Conservation (phyloP, 2,888 invertebrate species). For the Xanthia togata region DNA sequence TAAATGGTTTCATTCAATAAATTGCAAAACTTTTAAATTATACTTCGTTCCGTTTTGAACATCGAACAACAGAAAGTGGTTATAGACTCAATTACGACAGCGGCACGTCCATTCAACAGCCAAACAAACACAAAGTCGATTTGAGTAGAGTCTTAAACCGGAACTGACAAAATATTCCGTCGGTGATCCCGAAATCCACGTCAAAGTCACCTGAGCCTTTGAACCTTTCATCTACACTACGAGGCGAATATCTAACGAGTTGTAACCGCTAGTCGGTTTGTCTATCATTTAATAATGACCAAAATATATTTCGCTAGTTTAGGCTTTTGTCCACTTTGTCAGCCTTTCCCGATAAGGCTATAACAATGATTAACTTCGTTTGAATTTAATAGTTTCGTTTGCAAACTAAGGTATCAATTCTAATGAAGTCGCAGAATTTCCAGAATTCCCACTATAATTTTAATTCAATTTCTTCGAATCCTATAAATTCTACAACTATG, state of each 20-base stretch:
- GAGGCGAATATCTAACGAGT: slow-evolving; percentile 54
- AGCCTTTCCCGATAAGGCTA: slow-evolving; percentile 9
- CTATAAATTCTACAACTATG: slow-evolving; percentile 41
- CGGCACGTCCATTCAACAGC: slow-evolving; percentile 42
- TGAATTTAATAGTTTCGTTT: slow-evolving; percentile 45
- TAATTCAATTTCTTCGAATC: slow-evolving; percentile 34
- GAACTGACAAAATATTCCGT: slow-evolving; percentile 58
- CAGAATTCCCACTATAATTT: background rate
- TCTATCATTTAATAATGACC: slow-evolving; percentile 43
- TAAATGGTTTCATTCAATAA: slow-evolving; percentile 46
- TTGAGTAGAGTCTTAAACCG: slow-evolving; percentile 45
- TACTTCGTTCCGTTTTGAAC: slow-evolving; percentile 23
- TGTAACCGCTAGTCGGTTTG: slow-evolving; percentile 26
- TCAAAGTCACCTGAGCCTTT: slow-evolving; percentile 59
- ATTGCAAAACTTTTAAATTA: slow-evolving; percentile 55
- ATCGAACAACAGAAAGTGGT: slow-evolving; percentile 44
- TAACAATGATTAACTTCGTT: slow-evolving; percentile 47
- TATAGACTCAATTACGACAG: slow-evolving; percentile 50
- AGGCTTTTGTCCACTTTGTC: slow-evolving; percentile 24
- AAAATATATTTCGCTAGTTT: slow-evolving; percentile 27
- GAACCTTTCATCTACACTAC: slow-evolving; percentile 52
- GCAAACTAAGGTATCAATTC: slow-evolving; percentile 24
- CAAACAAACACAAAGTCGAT: slow-evolving; percentile 62
- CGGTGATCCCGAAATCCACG: slow-evolving; percentile 42
- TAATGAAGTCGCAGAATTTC: slow-evolving; percentile 18